Base-by-base conservation (phyloP, 23 tunicate species). In the Styela plicata region DNA sequence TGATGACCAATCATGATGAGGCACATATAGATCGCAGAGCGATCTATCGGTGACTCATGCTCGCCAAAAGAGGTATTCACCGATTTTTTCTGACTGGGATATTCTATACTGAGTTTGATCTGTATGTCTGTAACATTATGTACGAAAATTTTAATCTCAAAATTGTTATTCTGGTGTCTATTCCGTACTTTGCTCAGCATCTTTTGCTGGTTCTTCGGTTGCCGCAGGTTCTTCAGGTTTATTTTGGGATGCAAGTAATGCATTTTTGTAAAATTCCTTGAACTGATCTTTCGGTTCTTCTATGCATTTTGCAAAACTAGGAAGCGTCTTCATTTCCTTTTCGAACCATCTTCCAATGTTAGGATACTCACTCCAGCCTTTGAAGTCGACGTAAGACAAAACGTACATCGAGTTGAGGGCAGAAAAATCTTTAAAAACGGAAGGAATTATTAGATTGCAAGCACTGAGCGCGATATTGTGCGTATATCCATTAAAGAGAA, bases 321-420 rank as follows among this genome's bases (percentile, higher is more conserved):
- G 32, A 22, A 71, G 77, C 34, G 36, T 20, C 17, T 71, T 71
- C 36, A 71, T 71, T 71, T 71, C 34, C 17, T 71, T 71, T 36
- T 71, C 77, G 36, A 71, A 71, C 77, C 77, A 71, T 71, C 36
- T 21, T 71, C 13, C 2, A 22, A 71, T 32, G 34, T 71, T 71
- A 2, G 77, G 77, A 29, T 71, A 71, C 3, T 71, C 77, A 17
- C 34, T 30, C 36, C 36, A 71, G 7, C 35, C 77, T 32, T 71
- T 32, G 36, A 28, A 21, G 16, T 30, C 77, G 34, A 32, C 77
- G 77, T 71, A 71, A 5, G 77, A 71, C 35, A 71, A 30, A 7
- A 71, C 37, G 35, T 26, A 71, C 77, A 71, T 30, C 7, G 77
- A 31, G 17, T 71, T 71, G 35, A 71, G 29, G 5, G 77, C 77